Evolutionary conservation across 2,888 invertebrate genomes (phyloP), one percentile per base, ranked within the genome.

Genomic region (Apamea crenata): DNA sequence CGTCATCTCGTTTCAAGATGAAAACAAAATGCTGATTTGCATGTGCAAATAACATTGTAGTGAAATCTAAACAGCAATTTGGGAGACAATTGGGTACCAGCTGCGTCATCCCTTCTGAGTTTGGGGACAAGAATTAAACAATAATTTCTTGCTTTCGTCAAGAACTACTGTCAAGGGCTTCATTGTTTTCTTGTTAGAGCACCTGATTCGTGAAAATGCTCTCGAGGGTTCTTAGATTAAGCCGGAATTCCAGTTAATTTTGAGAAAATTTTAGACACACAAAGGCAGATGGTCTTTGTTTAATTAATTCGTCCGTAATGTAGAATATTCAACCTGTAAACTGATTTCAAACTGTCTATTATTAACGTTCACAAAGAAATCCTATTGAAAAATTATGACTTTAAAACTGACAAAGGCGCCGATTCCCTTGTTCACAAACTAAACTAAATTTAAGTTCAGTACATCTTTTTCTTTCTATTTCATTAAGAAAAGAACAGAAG

Each of bases 21-120:
- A 95, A 96, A 96, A 96, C 96, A 96, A 96, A 96, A 96, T 94
- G 93, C 93, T 95, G 94, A 96, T 97, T 96, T 96, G 96, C 97
- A 96, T 96, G 95, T 95, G 95, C 95, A 96, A 97, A 97, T 96
- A 96, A 94, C 94, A 92, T 90, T 93, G 94, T 96, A 95, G 96
- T 93, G 96, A 94, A 95, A 95, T 95, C 94, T 94, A 96, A 96
- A 96, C 94, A 96, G 94, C 93, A 96, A 96, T 97, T 96, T 95
- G 91, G 94, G 89, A 93, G 94, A 96, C 95, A 96, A 96, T 96
- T 89, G 93, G 89, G 87, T 85, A 89, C 92, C 96, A 96, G 96
- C 94, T 96, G 96, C 90, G 95, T 91, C 84, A 70, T 80, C 84
- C 89, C 86, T 84, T 88, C 82, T 81, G 74, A 87, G 83, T 88